Conservation (phyloP, 2,113 vertebrate genomes). For the Synodontis membranacea region DNA sequence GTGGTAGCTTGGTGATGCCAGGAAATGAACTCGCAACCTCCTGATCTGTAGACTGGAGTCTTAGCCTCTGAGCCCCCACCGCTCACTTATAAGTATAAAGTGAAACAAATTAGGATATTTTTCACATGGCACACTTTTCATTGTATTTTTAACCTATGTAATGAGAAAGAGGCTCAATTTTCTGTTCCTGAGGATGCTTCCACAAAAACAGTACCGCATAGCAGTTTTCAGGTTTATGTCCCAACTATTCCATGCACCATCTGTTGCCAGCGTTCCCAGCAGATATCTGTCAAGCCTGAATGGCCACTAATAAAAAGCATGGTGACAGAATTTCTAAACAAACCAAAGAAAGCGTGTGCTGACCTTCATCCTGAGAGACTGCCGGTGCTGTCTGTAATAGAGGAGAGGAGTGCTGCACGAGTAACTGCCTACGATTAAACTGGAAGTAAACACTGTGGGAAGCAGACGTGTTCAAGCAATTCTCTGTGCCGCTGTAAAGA, state of each 20-base stretch:
- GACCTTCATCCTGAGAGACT: slow-evolving; percentile 15
- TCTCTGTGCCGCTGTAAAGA: background rate
- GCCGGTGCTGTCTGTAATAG: background rate
- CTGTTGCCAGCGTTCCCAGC: slow-evolving; percentile 14
- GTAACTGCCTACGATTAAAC: background rate
- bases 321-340: slow-evolving; percentile 6
- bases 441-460: background rate
- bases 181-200: background rate
- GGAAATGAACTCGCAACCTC: background rate
- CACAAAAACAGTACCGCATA: background rate
- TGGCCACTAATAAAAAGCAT: slow-evolving; percentile 10
- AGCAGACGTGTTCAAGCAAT: background rate
- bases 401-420: background rate
- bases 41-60: background rate
- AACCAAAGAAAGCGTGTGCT: slow-evolving; percentile 5
- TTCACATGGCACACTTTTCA: background rate
- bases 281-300: slow-evolving; percentile 10
- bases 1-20: background rate
- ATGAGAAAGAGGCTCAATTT: background rate
- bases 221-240: slow-evolving; percentile 1
- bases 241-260: slow-evolving; percentile 2
- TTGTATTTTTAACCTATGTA: background rate
- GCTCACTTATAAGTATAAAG: background rate
- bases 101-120: background rate
- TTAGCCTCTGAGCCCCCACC: background rate